phyloP scores from a whole-genome alignment of 2,113 vertebrate genomes.

The Chaetorhynchus papuensis region DNA sequence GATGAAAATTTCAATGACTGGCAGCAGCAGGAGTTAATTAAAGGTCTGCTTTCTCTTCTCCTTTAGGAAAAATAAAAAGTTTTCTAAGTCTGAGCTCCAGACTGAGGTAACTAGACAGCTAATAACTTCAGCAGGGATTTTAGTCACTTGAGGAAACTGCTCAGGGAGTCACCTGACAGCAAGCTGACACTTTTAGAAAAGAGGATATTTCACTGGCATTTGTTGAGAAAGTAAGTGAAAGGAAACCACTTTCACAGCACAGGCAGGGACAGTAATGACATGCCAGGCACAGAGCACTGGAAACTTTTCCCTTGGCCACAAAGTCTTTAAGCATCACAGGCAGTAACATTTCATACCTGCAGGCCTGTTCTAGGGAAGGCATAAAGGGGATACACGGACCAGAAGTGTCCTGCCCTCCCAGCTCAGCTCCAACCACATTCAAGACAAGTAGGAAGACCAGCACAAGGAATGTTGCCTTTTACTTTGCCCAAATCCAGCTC shows the following conservation, averaged over 20 bases:
- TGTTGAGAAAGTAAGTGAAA: not conserved
- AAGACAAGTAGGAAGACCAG: not conserved
- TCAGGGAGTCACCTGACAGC: not conserved
- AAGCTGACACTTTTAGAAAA: not conserved
- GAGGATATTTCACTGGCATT: not conserved
- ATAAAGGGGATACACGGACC: no score
- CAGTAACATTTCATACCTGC: not conserved
- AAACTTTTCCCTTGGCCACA: not conserved
- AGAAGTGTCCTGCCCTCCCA: not conserved
- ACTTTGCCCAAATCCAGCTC: not conserved
- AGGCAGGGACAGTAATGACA: not conserved
- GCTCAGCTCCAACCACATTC: not conserved
- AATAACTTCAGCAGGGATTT: not conserved
- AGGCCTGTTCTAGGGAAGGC: not conserved
- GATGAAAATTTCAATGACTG: not conserved
- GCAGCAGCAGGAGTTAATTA: not conserved
- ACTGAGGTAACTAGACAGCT: not conserved
- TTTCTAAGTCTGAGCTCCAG: not conserved
- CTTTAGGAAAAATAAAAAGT: not conserved
- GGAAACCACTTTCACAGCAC: not conserved
- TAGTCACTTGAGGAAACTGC: not conserved
- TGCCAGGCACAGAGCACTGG: not conserved
- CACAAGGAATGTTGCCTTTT: not conserved
- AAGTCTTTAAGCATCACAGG: fast-evolving
- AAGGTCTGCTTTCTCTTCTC: not conserved